Conservation (phyloP, 2,797 vertebrate genomes). For the Sebastes vulpes region DNA sequence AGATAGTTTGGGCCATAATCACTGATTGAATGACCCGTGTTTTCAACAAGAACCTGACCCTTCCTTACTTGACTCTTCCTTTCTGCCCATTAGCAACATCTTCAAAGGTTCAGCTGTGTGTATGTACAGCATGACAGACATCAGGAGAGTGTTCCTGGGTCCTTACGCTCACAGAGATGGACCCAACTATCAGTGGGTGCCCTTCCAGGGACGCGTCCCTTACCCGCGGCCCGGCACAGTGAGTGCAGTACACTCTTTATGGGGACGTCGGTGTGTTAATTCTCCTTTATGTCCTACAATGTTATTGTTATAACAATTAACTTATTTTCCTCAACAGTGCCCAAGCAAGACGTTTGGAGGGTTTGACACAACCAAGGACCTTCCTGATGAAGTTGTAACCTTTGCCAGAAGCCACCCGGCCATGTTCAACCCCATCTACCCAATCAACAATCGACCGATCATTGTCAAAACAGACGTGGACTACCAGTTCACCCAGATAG, state of each 20-base stretch:
- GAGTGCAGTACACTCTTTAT: constrained; percentile 67
- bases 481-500: constrained; percentile 98
- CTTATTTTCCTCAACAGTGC: constrained; percentile 83
- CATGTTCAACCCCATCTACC: constrained; percentile 96
- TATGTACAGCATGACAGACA: constrained; percentile 97
- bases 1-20: background rate
- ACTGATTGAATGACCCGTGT: background rate
- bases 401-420: constrained; percentile 97
- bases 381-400: constrained; percentile 97
- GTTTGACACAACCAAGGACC: constrained; percentile 97
- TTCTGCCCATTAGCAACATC: constrained; percentile 89
- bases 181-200: constrained; percentile 98
- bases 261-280: background rate
- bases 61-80: constrained; percentile 3
- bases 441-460: constrained; percentile 94
- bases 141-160: constrained; percentile 95
- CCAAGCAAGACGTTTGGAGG: constrained; percentile 99
- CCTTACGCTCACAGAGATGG: constrained; percentile 97
- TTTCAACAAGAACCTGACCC: background rate
- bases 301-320: background rate
- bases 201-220: constrained; percentile 95
- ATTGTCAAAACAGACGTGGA: constrained; percentile 97
- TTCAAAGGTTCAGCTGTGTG: constrained; percentile 99
- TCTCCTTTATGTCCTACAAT: background rate
- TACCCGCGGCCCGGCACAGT: constrained; percentile 98